Percentiles rank a stretch among this genome's conserved stretches.
These are phyloP conservation scores for Coecobrya sp. DNA, from an alignment of 2,888 invertebrate genomes.

Conservation along the genomic window DNA sequence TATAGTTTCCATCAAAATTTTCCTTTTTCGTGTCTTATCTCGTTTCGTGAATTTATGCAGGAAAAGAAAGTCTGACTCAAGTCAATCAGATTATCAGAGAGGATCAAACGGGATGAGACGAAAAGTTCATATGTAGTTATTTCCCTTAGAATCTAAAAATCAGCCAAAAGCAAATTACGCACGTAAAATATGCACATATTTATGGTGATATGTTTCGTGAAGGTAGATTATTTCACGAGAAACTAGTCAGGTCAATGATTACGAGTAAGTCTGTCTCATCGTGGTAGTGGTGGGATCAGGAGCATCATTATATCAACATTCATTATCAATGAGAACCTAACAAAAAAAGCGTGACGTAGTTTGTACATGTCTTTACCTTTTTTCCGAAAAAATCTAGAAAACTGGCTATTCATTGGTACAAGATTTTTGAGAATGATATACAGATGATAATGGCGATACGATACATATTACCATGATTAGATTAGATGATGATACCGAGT, in stretches of 20 bases:
- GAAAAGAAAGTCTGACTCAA: conserved; percentile 4
- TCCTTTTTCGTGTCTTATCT: conserved; percentile 32
- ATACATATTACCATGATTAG: conserved; percentile 11
- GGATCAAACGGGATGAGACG: not conserved
- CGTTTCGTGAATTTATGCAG: conserved; percentile 7
- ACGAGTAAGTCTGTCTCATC: not conserved
- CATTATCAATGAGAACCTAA: not conserved
- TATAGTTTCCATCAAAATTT: not conserved
- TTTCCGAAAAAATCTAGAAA: not conserved
- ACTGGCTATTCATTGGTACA: not conserved
- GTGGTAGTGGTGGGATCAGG: not conserved
- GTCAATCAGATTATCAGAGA: conserved; percentile 32
- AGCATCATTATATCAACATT: not conserved
- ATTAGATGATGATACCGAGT: conserved; percentile 34
- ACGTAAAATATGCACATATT: not conserved
- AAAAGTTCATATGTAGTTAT: conserved; percentile 11
- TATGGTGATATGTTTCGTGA: not conserved
- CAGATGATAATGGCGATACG: conserved; percentile 2
- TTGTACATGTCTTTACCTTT: not conserved
- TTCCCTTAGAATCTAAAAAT: not conserved
- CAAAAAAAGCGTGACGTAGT: not conserved
- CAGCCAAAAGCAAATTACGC: not conserved
- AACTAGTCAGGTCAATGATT: conserved; percentile 23
- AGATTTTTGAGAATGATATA: not conserved
- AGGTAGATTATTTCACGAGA: not conserved